phyloP scores from a whole-genome alignment of 2,113 vertebrate species.

The Pygoscelis adeliae region DNA sequence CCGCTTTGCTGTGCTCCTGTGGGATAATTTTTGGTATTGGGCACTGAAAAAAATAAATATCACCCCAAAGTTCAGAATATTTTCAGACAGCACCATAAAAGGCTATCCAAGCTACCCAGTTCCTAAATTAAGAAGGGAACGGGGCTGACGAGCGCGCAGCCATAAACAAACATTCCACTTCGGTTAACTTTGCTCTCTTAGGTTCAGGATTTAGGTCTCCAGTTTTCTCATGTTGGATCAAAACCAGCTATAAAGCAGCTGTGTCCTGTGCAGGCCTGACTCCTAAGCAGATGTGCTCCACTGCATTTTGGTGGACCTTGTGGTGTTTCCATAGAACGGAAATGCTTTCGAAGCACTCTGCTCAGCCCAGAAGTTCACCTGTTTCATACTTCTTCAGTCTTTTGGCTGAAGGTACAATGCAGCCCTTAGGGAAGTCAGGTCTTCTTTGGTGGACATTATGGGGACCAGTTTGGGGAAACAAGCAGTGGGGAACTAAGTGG shows the following conservation, averaged over 20 bases:
- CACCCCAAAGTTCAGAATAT: constrained; percentile 55
- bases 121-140: constrained; percentile 41
- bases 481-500: not conserved
- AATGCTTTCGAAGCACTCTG: not conserved
- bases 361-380: not conserved
- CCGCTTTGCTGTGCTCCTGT: constrained; percentile 8
- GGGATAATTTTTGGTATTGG: constrained; percentile 47
- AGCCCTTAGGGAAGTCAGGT: not conserved
- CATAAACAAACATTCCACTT: constrained; percentile 56
- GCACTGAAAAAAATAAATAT: constrained; percentile 39
- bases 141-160: not conserved
- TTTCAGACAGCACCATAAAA: constrained; percentile 68
- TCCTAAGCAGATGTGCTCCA: not conserved
- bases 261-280: not conserved
- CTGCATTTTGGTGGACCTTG: not conserved
- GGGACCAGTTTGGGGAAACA: not conserved
- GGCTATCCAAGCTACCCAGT: constrained; percentile 33
- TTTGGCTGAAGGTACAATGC: not conserved
- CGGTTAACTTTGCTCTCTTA: constrained; percentile 19
- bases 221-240: not conserved
- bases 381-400: not conserved
- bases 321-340: not conserved
- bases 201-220: not conserved
- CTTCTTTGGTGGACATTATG: not conserved
- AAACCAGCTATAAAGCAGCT: not conserved